These are phyloP conservation scores for Aromia moschata DNA, from an alignment of 2,888 invertebrate genomes.

Conservation along the genomic window DNA sequence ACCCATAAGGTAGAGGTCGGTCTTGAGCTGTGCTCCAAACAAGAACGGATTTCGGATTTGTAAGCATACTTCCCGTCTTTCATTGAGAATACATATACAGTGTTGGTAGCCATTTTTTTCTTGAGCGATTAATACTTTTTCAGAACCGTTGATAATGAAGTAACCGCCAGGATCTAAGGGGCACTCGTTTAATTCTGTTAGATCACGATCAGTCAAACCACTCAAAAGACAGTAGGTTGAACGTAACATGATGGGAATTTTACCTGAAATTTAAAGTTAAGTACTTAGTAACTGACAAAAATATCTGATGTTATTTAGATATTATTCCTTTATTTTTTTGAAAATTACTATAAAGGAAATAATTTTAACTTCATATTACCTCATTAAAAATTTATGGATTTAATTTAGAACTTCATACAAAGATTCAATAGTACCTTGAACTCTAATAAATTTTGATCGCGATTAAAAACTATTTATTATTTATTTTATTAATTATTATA, in stretches of 20 bases:
- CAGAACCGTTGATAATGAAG: conserved; percentile 99
- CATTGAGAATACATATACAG: conserved; percentile 99
- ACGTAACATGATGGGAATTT: conserved; percentile 99
- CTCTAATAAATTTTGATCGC: too few relatives aligned
- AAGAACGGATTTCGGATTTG: conserved; percentile 97
- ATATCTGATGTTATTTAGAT: too few relatives aligned
- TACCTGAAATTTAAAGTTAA: conserved; percentile 61
- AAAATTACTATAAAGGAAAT: too few relatives aligned
- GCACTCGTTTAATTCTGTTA: conserved; percentile 99
- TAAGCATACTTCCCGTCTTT: conserved; percentile 99
- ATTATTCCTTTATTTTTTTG: too few relatives aligned
- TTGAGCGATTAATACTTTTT: conserved; percentile 93
- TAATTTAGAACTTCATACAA: too few relatives aligned
- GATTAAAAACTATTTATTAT: too few relatives aligned
- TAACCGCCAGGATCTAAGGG: conserved; percentile 99
- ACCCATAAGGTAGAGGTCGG: conserved; percentile 99
- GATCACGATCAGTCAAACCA: conserved; percentile 96
- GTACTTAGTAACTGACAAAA: too few relatives aligned
- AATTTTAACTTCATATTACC: too few relatives aligned
- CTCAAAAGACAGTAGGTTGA: conserved; percentile 96
- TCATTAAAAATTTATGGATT: too few relatives aligned
- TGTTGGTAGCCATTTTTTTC: conserved; percentile 99
- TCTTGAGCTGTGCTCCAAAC: conserved; percentile 89
- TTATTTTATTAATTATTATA: too few relatives aligned
- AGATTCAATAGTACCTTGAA: too few relatives aligned